These are phyloP conservation scores for Anarhynchus alexandrinus DNA, from an alignment of 2,113 vertebrate species.

Conservation along the genomic window DNA sequence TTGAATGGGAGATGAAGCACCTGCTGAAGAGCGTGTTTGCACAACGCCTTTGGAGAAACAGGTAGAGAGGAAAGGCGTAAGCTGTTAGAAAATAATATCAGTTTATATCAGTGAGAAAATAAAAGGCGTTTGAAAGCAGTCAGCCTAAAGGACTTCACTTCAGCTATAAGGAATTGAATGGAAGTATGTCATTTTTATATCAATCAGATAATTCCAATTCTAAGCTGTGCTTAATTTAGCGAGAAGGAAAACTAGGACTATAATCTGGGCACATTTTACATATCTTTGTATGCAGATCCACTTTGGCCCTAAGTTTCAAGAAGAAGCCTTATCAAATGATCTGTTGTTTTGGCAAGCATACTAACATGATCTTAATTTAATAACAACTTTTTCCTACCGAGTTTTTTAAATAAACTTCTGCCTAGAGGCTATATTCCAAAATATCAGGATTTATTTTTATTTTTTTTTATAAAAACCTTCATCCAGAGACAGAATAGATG, in stretches of 20 bases:
- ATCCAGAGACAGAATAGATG: neutral
- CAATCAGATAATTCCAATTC: neutral
- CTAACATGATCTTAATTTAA: neutral
- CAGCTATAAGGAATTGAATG: neutral
- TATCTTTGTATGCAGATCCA: neutral
- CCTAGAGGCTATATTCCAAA: neutral
- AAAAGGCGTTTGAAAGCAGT: neutral
- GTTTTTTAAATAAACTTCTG: neutral
- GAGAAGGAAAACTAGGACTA: neutral
- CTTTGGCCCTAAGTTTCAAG: neutral
- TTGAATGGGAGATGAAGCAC: neutral
- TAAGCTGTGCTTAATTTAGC: neutral
- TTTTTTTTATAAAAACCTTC: neutral
- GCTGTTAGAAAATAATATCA: neutral
- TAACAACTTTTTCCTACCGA: neutral
- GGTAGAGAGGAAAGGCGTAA: neutral
- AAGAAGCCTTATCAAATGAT: neutral
- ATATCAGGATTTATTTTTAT: neutral
- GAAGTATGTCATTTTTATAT: neutral
- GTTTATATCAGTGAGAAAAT: neutral
- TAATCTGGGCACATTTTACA: neutral
- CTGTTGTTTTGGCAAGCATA: neutral
- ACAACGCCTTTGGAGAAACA: neutral
- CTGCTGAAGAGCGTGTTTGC: neutral
- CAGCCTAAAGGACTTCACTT: neutral